Conservation (phyloP, 2,888 invertebrate species). For the Gari tellinella region DNA sequence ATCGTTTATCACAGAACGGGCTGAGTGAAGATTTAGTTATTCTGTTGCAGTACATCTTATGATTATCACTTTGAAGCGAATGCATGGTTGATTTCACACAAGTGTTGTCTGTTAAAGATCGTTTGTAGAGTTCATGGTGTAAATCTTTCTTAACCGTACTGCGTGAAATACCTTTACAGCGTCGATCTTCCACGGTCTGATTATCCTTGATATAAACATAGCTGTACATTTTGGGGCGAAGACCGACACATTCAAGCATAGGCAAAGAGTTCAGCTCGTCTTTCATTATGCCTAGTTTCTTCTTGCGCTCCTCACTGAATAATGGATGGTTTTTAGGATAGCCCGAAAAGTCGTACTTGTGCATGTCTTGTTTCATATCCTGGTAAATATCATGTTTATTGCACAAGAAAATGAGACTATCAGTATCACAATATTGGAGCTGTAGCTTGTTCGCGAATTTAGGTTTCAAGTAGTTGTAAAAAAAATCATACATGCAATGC, state of each 20-base stretch:
- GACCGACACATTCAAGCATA: too few relatives aligned
- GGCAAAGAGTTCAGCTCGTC: too few relatives aligned
- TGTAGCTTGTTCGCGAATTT: conserved; percentile 21
- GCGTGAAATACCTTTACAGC: conserved; percentile 37
- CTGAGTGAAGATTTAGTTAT: neutral
- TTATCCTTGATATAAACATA: conserved; percentile 56
- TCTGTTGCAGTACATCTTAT: neutral
- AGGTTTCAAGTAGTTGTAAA: conserved; percentile 66
- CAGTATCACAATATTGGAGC: conserved; percentile 47
- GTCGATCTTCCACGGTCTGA: conserved; percentile 71
- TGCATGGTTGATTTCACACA: conserved; percentile 25
- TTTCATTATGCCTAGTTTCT: too few relatives aligned
- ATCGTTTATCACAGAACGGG: neutral
- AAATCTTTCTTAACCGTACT: conserved; percentile 40
- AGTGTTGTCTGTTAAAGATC: conserved; percentile 36
- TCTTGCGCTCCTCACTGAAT: too few relatives aligned
- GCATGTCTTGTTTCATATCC: conserved; percentile 31
- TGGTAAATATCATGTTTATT: conserved; percentile 44
- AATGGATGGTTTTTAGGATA: conserved; percentile 58
- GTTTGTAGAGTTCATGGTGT: conserved; percentile 40
- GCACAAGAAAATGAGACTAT: conserved; percentile 28
- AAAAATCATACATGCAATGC: conserved; percentile 81
- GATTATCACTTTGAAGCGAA: neutral
- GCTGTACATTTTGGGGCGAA: too few relatives aligned
- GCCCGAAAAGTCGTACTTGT: conserved; percentile 64